Conservation (phyloP, 2,797 vertebrate genomes). For the Spinus olivaceus region DNA sequence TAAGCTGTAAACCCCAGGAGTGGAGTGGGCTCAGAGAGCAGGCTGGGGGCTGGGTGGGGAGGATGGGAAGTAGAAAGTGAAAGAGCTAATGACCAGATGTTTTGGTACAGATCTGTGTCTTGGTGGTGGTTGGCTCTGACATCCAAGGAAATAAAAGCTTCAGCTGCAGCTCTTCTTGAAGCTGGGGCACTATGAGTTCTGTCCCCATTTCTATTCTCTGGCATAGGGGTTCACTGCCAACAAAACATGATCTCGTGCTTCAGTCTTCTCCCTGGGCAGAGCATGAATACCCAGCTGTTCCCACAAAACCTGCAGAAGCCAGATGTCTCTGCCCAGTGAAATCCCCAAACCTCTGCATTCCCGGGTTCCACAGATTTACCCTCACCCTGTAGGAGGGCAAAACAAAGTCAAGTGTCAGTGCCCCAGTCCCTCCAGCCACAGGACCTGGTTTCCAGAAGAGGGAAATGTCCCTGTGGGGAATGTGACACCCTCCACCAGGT, state of each 20-base stretch:
- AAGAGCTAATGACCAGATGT: neutral
- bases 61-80: neutral
- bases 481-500: fast-evolving
- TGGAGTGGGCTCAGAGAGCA: neutral
- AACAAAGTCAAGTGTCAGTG: neutral
- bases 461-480: fast-evolving
- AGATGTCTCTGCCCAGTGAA: neutral
- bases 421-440: neutral
- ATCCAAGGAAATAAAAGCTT: neutral
- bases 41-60: neutral
- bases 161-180: neutral
- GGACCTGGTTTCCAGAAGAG: neutral
- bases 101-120: neutral
- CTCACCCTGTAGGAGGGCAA: fast-evolving
- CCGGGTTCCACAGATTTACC: neutral
- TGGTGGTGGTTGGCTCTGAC: neutral
- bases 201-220: neutral
- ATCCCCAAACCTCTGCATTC: fast-evolving
- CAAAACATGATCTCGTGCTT: neutral
- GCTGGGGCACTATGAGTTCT: neutral
- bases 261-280: neutral
- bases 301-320: neutral
- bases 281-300: neutral
- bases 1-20: neutral
- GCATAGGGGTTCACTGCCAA: neutral